Percentiles rank a stretch among this genome's conserved stretches.
Conservation (phyloP, 2,888 invertebrate species). For the Eupithecia insigniata region DNA sequence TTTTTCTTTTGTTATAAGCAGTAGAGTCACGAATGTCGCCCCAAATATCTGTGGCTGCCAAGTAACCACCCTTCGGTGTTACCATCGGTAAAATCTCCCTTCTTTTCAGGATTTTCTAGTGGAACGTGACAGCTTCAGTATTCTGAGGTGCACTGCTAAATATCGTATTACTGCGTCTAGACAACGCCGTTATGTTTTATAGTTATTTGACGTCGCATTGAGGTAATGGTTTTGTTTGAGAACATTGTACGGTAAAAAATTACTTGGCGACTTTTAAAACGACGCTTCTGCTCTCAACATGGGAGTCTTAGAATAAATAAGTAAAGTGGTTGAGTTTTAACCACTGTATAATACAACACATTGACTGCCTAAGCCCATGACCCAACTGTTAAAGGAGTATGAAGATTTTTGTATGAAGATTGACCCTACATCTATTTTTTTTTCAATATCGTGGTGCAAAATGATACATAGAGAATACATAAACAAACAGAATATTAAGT, state of each 20-base stretch:
- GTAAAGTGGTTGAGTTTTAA: too few species aligned
- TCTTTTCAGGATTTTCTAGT: not conserved
- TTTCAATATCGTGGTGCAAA: too few species aligned
- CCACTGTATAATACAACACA: too few species aligned
- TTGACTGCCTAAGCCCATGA: too few species aligned
- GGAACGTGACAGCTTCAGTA: slow-evolving; percentile 15
- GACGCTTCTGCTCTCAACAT: not conserved
- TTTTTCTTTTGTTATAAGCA: too few species aligned
- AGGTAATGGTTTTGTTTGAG: not conserved
- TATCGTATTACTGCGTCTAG: slow-evolving; percentile 21
- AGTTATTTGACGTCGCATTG: slow-evolving; percentile 9
- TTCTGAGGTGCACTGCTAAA: slow-evolving; percentile 14
- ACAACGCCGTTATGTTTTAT: slow-evolving; percentile 21
- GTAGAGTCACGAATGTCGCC: too few species aligned
- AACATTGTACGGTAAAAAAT: not conserved
- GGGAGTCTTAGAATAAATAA: too few species aligned
- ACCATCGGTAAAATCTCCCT: slow-evolving; percentile 3
- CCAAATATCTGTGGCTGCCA: not conserved
- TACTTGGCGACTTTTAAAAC: not conserved
- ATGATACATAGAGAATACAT: too few species aligned
- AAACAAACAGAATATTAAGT: too few species aligned
- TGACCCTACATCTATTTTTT: too few species aligned
- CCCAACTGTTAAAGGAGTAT: too few species aligned
- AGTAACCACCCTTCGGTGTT: not conserved
- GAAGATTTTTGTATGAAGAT: too few species aligned